Evolutionary conservation across 2,888 invertebrate genomes (phyloP).

Genomic region (Pheosia tremula): DNA sequence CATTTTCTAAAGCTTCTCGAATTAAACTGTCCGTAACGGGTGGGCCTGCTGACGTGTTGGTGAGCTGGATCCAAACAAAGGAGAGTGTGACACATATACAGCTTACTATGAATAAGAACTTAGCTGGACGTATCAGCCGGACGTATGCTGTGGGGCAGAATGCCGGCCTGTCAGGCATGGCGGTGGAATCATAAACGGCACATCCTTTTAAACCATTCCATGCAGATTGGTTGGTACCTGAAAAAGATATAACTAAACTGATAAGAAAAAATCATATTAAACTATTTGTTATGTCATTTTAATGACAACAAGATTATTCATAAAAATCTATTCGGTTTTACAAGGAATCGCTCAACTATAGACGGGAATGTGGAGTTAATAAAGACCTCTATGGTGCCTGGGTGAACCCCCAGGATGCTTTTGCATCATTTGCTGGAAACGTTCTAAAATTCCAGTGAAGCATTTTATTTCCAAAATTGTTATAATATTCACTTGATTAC

Average conservation of each 20-base stretch:
- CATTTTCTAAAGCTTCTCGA: conserved; percentile 62
- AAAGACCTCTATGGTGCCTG: too few species aligned
- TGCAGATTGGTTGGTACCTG: conserved; percentile 21
- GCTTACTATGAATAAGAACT: conserved; percentile 53
- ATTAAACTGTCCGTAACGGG: conserved; percentile 44
- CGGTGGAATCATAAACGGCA: conserved; percentile 50
- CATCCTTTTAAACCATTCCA: conserved; percentile 2
- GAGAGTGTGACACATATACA: conserved; percentile 52
- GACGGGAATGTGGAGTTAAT: too few species aligned
- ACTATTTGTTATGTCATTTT: too few species aligned
- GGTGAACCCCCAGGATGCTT: too few species aligned
- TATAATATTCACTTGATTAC: too few species aligned
- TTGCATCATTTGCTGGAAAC: too few species aligned
- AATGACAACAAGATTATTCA: too few species aligned
- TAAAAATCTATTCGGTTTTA: too few species aligned
- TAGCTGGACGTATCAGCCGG: conserved; percentile 48
- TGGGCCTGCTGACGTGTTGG: conserved; percentile 31
- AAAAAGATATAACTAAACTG: conserved; percentile 10
- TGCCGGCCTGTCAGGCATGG: conserved; percentile 42
- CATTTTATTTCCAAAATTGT: too few species aligned
- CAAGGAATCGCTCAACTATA: too few species aligned
- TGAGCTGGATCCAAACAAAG: conserved; percentile 54
- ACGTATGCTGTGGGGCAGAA: conserved; percentile 32
- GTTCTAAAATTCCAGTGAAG: too few species aligned
- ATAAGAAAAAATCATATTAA: too few species aligned